phyloP scores from a whole-genome alignment of 2,888 invertebrate genomes.

The Maniola hyperantus region DNA sequence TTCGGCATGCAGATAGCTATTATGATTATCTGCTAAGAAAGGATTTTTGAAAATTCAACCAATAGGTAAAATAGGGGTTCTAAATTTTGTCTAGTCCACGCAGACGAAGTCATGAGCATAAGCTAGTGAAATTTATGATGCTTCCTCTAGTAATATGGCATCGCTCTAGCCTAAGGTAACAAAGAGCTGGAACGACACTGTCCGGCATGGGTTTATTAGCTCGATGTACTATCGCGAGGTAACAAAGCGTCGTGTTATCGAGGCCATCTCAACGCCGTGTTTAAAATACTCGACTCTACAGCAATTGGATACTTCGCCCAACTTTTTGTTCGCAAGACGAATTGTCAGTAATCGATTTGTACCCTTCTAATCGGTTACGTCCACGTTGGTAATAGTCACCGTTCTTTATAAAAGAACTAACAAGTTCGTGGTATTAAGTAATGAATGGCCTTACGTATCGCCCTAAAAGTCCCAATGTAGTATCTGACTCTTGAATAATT shows the following conservation, averaged over 20 bases:
- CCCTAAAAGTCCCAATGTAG: too few relatives aligned
- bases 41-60: too few relatives aligned
- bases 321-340: constrained; percentile 54
- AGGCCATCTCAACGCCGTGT: constrained; percentile 50
- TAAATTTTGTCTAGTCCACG: too few relatives aligned
- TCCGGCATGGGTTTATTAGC: constrained; percentile 63
- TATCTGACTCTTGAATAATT: too few relatives aligned
- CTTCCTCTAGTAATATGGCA: not conserved
- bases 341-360: constrained; percentile 69
- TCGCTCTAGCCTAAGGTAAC: constrained; percentile 42
- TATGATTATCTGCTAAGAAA: too few relatives aligned
- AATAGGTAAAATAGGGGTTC: too few relatives aligned
- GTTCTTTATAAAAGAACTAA: constrained; percentile 13
- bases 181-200: constrained; percentile 60
- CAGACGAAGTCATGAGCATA: too few relatives aligned
- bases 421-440: not conserved
- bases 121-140: not conserved
- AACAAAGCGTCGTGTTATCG: constrained; percentile 62
- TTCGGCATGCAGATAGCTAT: too few relatives aligned
- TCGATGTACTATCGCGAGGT: constrained; percentile 58
- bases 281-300: constrained; percentile 35
- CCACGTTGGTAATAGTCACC: too few relatives aligned
- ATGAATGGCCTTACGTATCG: not conserved
- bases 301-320: constrained; percentile 10
- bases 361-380: constrained; percentile 46